phyloP scores from a whole-genome alignment of 2,797 vertebrate genomes.

The Squalus acanthias region DNA sequence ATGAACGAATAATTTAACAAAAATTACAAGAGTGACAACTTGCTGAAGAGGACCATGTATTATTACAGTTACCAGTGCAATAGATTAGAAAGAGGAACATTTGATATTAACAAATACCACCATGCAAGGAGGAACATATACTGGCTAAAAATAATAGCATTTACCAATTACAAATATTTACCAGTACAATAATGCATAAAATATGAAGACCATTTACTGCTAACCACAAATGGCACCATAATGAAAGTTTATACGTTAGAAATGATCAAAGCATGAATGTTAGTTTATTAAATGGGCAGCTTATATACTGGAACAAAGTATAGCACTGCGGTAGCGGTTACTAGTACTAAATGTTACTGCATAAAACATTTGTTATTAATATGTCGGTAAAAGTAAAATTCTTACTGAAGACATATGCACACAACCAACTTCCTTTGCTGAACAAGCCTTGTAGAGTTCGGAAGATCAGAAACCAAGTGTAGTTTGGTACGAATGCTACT shows the following conservation, averaged over 20 bases:
- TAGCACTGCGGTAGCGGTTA: background rate
- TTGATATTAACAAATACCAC: background rate
- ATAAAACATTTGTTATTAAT: background rate
- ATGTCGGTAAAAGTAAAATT: background rate
- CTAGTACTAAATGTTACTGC: background rate
- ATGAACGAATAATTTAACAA: too few species aligned
- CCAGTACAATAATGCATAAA: background rate
- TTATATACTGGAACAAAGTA: background rate
- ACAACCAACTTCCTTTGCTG: conserved; percentile 89
- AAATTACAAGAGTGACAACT: background rate
- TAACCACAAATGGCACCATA: background rate
- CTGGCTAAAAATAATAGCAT: background rate
- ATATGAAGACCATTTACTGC: background rate
- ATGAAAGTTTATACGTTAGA: background rate
- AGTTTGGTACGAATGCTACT: conserved; percentile 80
- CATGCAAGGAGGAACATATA: background rate
- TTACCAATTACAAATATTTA: background rate
- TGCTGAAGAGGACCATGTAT: background rate
- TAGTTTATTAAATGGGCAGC: background rate
- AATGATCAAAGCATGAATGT: background rate
- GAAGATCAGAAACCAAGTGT: conserved; percentile 74
- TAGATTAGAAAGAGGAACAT: background rate
- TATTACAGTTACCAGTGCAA: background rate
- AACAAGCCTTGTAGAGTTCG: conserved; percentile 81
- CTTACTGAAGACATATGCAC: conserved; percentile 85